A percentile compares a stretch with the other conserved stretches of the same genome.
phyloP scores from a whole-genome alignment of 2,888 invertebrate species.

The Brassicogethes aeneus region DNA sequence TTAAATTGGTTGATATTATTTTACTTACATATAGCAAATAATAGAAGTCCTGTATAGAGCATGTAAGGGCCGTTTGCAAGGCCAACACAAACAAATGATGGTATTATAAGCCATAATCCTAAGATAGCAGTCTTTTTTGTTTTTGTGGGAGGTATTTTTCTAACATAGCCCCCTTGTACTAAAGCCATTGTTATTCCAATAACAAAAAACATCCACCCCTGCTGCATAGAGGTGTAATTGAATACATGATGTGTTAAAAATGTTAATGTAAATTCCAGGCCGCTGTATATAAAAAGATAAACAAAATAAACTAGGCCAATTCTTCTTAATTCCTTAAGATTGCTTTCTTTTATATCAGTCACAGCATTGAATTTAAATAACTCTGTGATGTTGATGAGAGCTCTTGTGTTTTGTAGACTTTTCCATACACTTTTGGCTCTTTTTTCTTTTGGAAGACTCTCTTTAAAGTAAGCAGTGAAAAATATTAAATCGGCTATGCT shows the following conservation, averaged over 20 bases:
- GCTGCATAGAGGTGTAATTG: slow-evolving; percentile 87
- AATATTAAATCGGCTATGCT: slow-evolving; percentile 71
- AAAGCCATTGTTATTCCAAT: slow-evolving; percentile 89
- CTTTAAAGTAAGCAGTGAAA: slow-evolving; percentile 64
- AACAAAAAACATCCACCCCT: slow-evolving; percentile 95
- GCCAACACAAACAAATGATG: slow-evolving; percentile 79
- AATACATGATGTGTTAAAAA: slow-evolving; percentile 92
- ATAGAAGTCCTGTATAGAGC: slow-evolving; percentile 73
- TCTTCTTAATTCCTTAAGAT: slow-evolving; percentile 54
- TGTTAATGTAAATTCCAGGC: slow-evolving; percentile 93
- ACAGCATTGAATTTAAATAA: slow-evolving; percentile 61
- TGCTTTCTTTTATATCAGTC: slow-evolving; percentile 51
- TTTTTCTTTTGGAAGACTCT: slow-evolving; percentile 71
- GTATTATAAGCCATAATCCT: slow-evolving; percentile 77
- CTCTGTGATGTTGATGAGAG: slow-evolving; percentile 32
- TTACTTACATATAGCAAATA: slow-evolving; percentile 84
- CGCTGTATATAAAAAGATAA: slow-evolving; percentile 91
- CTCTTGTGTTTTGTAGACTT: slow-evolving; percentile 36
- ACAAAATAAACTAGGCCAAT: slow-evolving; percentile 78
- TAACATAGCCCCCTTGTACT: slow-evolving; percentile 82
- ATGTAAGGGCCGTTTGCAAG: slow-evolving; percentile 51
- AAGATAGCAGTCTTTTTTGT: slow-evolving; percentile 62
- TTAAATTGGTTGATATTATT: not conserved
- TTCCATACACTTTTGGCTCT: slow-evolving; percentile 59
- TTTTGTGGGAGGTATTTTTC: slow-evolving; percentile 64